Conservation (phyloP, 2,797 vertebrate species). For the Pogonophryne albipinna region DNA sequence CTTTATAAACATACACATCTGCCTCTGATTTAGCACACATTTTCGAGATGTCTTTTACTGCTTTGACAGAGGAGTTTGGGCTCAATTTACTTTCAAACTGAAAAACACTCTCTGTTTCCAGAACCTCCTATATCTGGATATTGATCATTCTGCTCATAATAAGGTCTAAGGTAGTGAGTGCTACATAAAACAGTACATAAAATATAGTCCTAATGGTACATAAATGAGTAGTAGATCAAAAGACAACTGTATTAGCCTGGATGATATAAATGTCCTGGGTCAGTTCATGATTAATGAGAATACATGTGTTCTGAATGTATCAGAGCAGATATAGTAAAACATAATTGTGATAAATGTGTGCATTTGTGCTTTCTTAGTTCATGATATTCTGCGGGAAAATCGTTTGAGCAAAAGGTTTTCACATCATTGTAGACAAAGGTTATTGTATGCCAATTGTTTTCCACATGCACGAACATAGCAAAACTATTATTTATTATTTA, state of each 20-base stretch:
- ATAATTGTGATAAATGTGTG: constrained; percentile 49
- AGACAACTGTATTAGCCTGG: constrained; percentile 63
- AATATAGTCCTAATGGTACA: constrained; percentile 73
- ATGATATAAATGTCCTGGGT: constrained; percentile 73
- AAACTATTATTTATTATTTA: constrained; percentile 1
- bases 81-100: constrained; percentile 77
- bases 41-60: constrained; percentile 82
- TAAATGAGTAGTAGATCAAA: constrained; percentile 80
- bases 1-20: constrained; percentile 86
- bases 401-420: constrained; percentile 25
- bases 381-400: constrained; percentile 47
- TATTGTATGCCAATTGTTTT: background rate
- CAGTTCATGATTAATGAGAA: constrained; percentile 70
- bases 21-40: constrained; percentile 82
- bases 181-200: constrained; percentile 81
- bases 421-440: constrained; percentile 23
- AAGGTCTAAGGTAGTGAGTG: constrained; percentile 74
- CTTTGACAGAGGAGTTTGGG: constrained; percentile 78
- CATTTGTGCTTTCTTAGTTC: constrained; percentile 43
- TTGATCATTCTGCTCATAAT: constrained; percentile 75
- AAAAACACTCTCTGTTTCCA: constrained; percentile 70
- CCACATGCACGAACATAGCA: constrained; percentile 6
- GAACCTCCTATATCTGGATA: constrained; percentile 71
- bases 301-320: constrained; percentile 60
- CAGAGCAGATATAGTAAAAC: constrained; percentile 53